A percentile compares a stretch with the other conserved stretches of the same genome.
Evolutionary conservation across 2,888 invertebrate species (phyloP).

Genomic region (Chesias legatella): DNA sequence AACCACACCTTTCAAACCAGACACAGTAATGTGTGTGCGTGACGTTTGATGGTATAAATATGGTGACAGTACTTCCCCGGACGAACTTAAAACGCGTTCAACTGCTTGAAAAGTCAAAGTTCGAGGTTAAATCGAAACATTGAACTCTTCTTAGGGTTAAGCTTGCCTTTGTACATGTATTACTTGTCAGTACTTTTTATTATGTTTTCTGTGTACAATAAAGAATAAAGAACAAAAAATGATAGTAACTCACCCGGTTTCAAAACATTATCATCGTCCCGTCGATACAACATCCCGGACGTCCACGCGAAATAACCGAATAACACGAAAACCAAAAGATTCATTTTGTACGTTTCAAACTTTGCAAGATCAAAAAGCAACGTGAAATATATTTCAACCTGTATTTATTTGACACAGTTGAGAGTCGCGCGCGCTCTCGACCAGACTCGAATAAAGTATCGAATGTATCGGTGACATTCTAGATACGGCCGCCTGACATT

Average conservation of each 20-base stretch:
- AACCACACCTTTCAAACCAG: too few relatives aligned
- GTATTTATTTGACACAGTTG: conserved; percentile 74
- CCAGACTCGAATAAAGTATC: conserved; percentile 72
- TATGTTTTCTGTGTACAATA: too few relatives aligned
- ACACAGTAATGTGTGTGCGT: too few relatives aligned
- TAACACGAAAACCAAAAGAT: conserved; percentile 70
- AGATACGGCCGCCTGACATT: conserved; percentile 61
- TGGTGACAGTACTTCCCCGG: too few relatives aligned
- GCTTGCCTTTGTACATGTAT: too few relatives aligned
- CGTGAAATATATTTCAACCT: conserved; percentile 70
- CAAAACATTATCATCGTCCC: conserved; percentile 67
- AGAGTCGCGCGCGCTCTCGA: conserved; percentile 62
- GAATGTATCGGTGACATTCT: conserved; percentile 70
- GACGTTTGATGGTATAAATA: too few relatives aligned
- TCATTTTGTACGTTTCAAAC: conserved; percentile 68
- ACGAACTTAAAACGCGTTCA: too few relatives aligned
- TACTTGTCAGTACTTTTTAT: too few relatives aligned
- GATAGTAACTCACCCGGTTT: conserved; percentile 61
- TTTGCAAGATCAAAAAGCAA: conserved; percentile 61
- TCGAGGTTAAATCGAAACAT: too few relatives aligned
- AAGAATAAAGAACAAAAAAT: not conserved
- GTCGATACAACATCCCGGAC: conserved; percentile 64
- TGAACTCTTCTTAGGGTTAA: too few relatives aligned
- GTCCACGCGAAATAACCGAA: conserved; percentile 62
- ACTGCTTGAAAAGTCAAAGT: too few relatives aligned